phyloP scores from a whole-genome alignment of 1,140 invertebrate genomes.

The Hetaerina americana region DNA sequence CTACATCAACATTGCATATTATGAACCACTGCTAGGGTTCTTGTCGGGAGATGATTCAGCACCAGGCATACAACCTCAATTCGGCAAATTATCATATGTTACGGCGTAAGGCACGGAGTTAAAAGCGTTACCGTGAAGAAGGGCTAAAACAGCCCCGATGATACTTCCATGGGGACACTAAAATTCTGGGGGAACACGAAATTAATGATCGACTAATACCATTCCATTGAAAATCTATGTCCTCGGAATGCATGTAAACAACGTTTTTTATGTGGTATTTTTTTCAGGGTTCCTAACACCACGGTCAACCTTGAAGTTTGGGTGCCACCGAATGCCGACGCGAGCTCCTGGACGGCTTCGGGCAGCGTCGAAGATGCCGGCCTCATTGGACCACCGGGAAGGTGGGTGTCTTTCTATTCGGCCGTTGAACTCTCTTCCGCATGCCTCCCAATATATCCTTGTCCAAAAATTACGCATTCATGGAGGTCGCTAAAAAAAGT shows the following conservation, averaged over 20 bases:
- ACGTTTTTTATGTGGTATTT: neutral
- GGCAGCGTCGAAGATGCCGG: slow-evolving; percentile 43
- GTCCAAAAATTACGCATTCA: no score
- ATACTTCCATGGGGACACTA: neutral
- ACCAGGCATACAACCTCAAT: no score
- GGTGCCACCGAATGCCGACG: slow-evolving; percentile 43
- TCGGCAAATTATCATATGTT: no score
- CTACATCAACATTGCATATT: no score
- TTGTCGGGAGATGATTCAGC: no score
- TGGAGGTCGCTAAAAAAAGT: no score
- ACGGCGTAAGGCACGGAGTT: no score
- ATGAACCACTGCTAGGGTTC: no score
- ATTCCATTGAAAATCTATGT: neutral
- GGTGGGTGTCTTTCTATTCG: slow-evolving; percentile 20
- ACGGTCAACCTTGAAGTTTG: slow-evolving; percentile 62
- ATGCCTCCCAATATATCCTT: no score
- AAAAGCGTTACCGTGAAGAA: no score
- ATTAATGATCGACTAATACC: neutral
- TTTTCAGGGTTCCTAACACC: slow-evolving; percentile 33
- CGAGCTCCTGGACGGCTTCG: slow-evolving; percentile 24
- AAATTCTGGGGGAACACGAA: neutral
- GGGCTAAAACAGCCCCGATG: no score
- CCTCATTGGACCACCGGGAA: slow-evolving; percentile 41
- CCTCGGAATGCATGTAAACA: neutral
- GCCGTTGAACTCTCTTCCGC: no score